Conservation (phyloP, 2,797 vertebrate genomes). For the Dicrostonyx torquatus region DNA sequence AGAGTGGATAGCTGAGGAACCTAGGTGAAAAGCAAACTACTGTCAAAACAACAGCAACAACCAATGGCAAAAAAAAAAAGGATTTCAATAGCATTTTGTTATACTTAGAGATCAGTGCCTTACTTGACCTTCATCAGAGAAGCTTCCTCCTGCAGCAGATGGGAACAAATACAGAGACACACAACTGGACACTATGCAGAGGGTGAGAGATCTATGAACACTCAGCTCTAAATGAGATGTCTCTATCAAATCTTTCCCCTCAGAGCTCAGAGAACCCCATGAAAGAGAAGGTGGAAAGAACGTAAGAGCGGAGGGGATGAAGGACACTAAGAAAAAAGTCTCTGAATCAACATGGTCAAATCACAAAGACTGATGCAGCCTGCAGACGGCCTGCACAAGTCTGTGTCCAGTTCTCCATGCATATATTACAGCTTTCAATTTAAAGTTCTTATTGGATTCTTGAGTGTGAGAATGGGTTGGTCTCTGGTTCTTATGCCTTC, state of each 20-base stretch:
- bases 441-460: not conserved
- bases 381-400: not conserved
- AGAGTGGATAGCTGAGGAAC: not conserved
- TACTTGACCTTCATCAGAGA: not conserved
- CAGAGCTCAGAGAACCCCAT: no score
- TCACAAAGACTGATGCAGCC: no score
- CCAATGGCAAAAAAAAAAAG: not conserved
- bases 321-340: no score
- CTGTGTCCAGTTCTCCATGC: not conserved
- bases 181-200: no score
- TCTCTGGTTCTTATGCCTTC: not conserved
- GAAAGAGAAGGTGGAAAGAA: no score
- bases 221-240: no score
- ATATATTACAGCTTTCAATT: not conserved
- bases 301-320: no score
- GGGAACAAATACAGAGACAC: not conserved
- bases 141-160: not conserved
- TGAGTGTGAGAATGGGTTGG: not conserved
- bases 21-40: not conserved
- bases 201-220: no score
- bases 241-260: no score
- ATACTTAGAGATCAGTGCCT: not conserved
- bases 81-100: no score
- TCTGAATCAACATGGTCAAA: no score
- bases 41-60: not conserved